Evolutionary conservation across 2,888 invertebrate species (phyloP), one percentile per base, ranked within the genome.

Genomic region (Smittia aterrima): DNA sequence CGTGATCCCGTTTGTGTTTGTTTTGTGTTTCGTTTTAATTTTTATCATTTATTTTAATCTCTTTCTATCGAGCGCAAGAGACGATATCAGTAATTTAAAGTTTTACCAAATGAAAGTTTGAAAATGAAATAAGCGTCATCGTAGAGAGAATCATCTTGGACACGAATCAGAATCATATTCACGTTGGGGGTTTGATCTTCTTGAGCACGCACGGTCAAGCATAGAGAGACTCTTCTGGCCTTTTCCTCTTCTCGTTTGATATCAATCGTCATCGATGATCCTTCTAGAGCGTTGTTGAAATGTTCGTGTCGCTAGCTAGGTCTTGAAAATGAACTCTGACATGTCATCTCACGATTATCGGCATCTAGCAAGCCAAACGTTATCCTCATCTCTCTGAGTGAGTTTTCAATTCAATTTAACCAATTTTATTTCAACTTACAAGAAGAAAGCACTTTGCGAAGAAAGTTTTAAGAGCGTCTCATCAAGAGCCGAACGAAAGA

Each of bases 321-420:
- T 6, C 22, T 18, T 58, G 1, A 18, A 58, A 32, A 32, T 16
- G 47, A 47, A n/a, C 16, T 16, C 47, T 47, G 16, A 58, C 7
- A 20, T 22, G 22, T 18, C 58, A 58, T 58, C 58, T 22, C 20
- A 18, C 58, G 22, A 58, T 47, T 58, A 47, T 47, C 47, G n/a
- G 58, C 58, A 58, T 58, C 58, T 58, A 58, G 58, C 58, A 58
- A 58, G n/a, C 58, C 58, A 18, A 58, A 47, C 3, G 47, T 32
- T 47, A 3, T 58, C 58, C 70, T 71, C 70, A 71, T 71, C 58
- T 58, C 18, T 58, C 70, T 71, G 70, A 71, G 70, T 71, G 70
- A 71, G 70, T 71, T 71, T 71, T 71, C 70, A 71, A 71, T 71
- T 71, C 47, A 27, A 71, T 54, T 54, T 54, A 71, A 58, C 58